phyloP scores from a whole-genome alignment of 2,888 invertebrate species.

The Myopa tessellatipennis region DNA sequence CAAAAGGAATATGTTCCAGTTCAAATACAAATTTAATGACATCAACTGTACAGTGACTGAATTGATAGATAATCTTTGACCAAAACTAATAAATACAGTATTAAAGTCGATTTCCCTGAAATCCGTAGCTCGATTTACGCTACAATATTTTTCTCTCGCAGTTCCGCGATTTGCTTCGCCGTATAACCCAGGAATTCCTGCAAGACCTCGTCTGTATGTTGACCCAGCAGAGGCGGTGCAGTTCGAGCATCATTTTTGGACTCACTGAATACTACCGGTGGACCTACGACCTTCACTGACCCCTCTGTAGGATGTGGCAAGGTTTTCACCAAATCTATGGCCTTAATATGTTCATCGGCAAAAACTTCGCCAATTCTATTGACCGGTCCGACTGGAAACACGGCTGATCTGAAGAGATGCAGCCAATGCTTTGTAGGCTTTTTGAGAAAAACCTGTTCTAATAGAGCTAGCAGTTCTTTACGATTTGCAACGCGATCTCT shows the following conservation, averaged over 20 bases:
- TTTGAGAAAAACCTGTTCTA: conserved; percentile 72
- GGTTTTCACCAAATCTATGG: conserved; percentile 78
- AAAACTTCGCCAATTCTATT: conserved; percentile 89
- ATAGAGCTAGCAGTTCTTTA: conserved; percentile 73
- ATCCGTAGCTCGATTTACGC: conserved; percentile 50
- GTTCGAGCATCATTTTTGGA: conserved; percentile 77
- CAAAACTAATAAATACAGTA: background rate
- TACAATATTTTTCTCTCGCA: conserved; percentile 57
- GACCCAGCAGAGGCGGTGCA: conserved; percentile 87
- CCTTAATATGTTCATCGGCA: conserved; percentile 85
- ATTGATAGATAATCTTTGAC: background rate
- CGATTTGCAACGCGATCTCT: conserved; percentile 81
- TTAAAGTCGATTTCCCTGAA: background rate
- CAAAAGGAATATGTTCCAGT: too few species aligned
- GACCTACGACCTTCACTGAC: conserved; percentile 82
- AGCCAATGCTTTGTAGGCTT: conserved; percentile 83
- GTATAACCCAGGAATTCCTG: conserved; percentile 75
- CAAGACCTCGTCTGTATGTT: conserved; percentile 87
- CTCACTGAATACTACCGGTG: conserved; percentile 84
- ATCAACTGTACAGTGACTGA: too few species aligned
- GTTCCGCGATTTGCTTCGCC: conserved; percentile 71
- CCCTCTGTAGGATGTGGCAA: conserved; percentile 79
- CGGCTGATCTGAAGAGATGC: conserved; percentile 75
- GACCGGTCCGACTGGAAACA: conserved; percentile 91
- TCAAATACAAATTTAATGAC: too few species aligned